Conservation (phyloP, 2,888 invertebrate genomes). For the Thecophora atra region DNA sequence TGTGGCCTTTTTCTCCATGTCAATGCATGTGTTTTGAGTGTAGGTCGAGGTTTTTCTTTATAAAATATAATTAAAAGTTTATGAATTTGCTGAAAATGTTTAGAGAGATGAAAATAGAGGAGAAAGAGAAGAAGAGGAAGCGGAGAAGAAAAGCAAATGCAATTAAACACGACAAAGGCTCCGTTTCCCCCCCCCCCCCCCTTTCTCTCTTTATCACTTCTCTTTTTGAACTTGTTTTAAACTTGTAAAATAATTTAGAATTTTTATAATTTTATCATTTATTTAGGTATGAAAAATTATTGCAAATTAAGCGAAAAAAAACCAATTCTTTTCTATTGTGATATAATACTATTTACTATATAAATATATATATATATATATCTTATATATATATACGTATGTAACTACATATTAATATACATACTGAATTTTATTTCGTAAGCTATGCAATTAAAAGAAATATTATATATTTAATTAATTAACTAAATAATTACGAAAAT, state of each 20-base stretch:
- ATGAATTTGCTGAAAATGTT: no score
- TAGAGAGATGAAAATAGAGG: no score
- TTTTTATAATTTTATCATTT: neutral
- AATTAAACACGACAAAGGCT: no score
- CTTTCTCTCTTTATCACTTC: neutral
- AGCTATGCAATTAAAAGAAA: neutral
- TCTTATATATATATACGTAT: constrained; percentile 24
- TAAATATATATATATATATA: constrained; percentile 8
- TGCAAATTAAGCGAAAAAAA: constrained; percentile 50
- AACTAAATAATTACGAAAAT: neutral
- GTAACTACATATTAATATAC: neutral
- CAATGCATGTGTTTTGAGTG: constrained; percentile 43
- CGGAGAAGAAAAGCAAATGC: no score
- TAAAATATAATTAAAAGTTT: neutral
- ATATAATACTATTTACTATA: constrained; percentile 60
- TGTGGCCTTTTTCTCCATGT: constrained; percentile 29
- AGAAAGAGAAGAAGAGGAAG: no score
- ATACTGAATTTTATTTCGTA: neutral
- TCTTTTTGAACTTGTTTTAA: neutral
- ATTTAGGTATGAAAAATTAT: constrained; percentile 2
- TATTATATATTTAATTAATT: neutral
- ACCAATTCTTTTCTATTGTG: constrained; percentile 63
- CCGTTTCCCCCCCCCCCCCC: neutral
- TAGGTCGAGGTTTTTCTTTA: constrained; percentile 55
- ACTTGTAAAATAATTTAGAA: neutral